Percentiles rank a stretch among this genome's conserved stretches.
phyloP scores from a whole-genome alignment of 2,888 invertebrate species.

The Pemphredon lugubris region DNA sequence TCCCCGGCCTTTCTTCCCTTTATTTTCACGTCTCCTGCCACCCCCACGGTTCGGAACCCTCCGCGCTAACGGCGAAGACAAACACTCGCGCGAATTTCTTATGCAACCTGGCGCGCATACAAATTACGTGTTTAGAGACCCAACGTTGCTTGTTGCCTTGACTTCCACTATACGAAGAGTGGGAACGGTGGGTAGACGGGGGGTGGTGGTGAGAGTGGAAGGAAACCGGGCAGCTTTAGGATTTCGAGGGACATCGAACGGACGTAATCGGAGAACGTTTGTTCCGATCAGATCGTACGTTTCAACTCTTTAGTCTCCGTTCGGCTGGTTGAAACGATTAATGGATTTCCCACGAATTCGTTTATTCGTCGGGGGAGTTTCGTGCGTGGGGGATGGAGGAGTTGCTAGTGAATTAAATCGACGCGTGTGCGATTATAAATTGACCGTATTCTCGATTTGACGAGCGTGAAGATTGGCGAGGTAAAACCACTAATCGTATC shows the following conservation, averaged over 20 bases:
- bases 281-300: not conserved
- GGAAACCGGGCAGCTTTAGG: not conserved
- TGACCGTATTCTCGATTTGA: too few relatives aligned
- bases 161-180: not conserved
- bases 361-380: not conserved
- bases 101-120: slow-evolving; percentile 71
- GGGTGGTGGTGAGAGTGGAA: not conserved
- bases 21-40: not conserved
- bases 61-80: slow-evolving; percentile 66
- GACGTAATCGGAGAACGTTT: slow-evolving; percentile 6
- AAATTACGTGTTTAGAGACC: slow-evolving; percentile 73
- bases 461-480: too few relatives aligned
- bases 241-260: slow-evolving; percentile 3
- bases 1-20: not conserved
- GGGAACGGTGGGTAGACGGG: not conserved
- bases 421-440: too few relatives aligned
- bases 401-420: not conserved
- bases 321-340: not conserved
- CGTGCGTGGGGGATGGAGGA: not conserved
- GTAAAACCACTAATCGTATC: too few relatives aligned
- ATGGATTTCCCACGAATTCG: not conserved
- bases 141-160: slow-evolving; percentile 6
- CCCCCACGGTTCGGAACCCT: slow-evolving; percentile 3
- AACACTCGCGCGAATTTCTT: slow-evolving; percentile 75
- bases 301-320: not conserved